These are phyloP conservation scores for Ferdinandea cuprea DNA, from an alignment of 2,888 invertebrate species.

Conservation along the genomic window DNA sequence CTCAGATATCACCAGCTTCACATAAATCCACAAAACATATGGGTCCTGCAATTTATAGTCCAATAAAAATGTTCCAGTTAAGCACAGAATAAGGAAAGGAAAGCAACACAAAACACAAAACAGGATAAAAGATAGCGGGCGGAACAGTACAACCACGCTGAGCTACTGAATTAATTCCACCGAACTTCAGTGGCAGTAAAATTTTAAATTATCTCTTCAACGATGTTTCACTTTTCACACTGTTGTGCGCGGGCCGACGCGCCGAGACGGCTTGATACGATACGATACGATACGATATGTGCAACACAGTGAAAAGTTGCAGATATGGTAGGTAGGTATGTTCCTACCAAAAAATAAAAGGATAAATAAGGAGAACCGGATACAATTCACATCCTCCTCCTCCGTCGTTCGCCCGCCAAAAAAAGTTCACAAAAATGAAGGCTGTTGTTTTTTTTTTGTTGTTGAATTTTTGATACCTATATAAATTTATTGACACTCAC, in stretches of 20 bases:
- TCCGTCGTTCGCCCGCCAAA: constrained; percentile 23
- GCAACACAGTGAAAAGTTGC: constrained; percentile 12
- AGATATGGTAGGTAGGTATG: too few relatives aligned
- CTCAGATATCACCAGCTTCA: constrained; percentile 23
- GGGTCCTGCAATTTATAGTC: constrained; percentile 65
- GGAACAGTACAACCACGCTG: constrained; percentile 18
- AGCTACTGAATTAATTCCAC: constrained; percentile 55
- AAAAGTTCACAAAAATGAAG: too few relatives aligned
- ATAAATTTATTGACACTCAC: constrained; percentile 53
- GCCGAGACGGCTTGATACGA: too few relatives aligned
- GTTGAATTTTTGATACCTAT: constrained; percentile 47
- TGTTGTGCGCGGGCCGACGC: constrained; percentile 13
- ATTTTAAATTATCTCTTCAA: constrained; percentile 61
- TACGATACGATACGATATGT: background rate
- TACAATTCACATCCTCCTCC: background rate
- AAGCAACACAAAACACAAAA: constrained; percentile 28
- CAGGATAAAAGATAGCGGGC: constrained; percentile 14
- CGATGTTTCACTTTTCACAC: constrained; percentile 35
- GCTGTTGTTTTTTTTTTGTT: too few relatives aligned
- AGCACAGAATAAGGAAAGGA: constrained; percentile 36
- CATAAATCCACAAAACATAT: constrained; percentile 61
- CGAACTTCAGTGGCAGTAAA: constrained; percentile 49
- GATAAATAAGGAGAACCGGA: background rate
- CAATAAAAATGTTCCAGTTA: constrained; percentile 67
- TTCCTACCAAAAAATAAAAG: background rate